Evolutionary conservation across 2,113 vertebrate species (phyloP).

Genomic region (Jacana jacana): DNA sequence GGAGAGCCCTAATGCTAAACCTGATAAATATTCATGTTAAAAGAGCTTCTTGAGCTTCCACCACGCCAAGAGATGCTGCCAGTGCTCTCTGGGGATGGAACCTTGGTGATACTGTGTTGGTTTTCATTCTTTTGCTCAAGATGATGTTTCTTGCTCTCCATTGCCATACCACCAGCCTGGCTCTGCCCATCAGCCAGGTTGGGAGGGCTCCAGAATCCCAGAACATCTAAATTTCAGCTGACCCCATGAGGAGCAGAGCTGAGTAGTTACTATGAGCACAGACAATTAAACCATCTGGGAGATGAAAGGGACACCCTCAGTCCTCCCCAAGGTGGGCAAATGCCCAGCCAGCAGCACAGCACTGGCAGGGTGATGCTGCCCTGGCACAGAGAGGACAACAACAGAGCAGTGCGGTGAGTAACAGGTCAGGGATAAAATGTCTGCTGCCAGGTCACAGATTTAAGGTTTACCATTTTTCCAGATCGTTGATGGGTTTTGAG

Average conservation of each 20-base stretch:
- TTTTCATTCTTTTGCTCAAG: background rate
- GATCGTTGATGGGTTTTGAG: background rate
- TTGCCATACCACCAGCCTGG: background rate
- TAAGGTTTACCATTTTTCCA: background rate
- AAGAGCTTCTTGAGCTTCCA: background rate
- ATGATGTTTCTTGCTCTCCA: background rate
- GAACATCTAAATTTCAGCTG: background rate
- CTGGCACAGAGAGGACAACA: accelerated
- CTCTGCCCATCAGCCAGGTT: background rate
- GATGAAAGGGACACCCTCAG: background rate
- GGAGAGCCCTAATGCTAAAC: background rate
- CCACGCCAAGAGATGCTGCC: accelerated
- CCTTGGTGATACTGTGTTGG: background rate
- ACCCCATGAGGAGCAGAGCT: background rate
- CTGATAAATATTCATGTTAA: background rate
- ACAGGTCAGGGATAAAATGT: accelerated
- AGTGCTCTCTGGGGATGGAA: background rate
- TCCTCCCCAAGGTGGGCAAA: background rate
- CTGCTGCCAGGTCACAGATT: background rate
- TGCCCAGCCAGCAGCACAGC: background rate
- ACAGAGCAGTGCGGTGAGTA: accelerated
- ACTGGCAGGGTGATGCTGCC: accelerated
- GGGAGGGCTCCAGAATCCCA: background rate
- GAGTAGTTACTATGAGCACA: background rate
- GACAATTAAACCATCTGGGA: background rate